Base-by-base conservation (phyloP, 2,113 vertebrate species). In the Orcinus orca region DNA sequence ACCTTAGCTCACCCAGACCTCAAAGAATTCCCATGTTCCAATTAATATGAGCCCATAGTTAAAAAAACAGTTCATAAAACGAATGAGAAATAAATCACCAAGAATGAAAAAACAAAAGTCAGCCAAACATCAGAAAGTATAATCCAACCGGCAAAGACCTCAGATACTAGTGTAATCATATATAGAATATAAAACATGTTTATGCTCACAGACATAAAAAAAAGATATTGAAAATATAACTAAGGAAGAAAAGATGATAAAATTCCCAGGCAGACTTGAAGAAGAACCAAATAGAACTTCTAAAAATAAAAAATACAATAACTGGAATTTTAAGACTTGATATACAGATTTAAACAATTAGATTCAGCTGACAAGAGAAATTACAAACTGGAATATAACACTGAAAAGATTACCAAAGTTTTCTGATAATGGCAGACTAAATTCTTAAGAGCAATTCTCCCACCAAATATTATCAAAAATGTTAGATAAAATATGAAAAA, bases 241-340 rank as follows among this genome's bases (percentile, higher is more conserved):
- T 77, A 90, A 88, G 26, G 10, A 83, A 36, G 14, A 86, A 50
- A 80, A 60, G 26, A 55, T 74, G 9, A 84, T 74, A 92, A 89
- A 95, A 67, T 86, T 11, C 89, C n/a, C 58, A 96, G 26, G 36
- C 5, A 82, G n/a, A 86, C 15, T 36, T 91, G 44, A 88, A 92
- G 25, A 90, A 87, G 17, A 73, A 65, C 17, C 50, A 91, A 95
- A 87, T 0, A 82, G 20, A 95, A 3, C 15, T 74, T 68, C 29
- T n/a, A 58, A 60, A 87, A 93, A 41, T 17, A 86, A 79, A 41
- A 79, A 63, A 80, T 62, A 55, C 31, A 63, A 68, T 74, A 68
- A 86, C 31, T 23, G n/a, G 90, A 94, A 90, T 23, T 92, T 50
- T 91, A 29, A 77, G 90, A 83, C 9, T 81, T 93, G 5, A 95